Evolutionary conservation across 1,140 invertebrate species (phyloP), one percentile per base, ranked within the genome.

Genomic region (Leguminivora glycinivorella): DNA sequence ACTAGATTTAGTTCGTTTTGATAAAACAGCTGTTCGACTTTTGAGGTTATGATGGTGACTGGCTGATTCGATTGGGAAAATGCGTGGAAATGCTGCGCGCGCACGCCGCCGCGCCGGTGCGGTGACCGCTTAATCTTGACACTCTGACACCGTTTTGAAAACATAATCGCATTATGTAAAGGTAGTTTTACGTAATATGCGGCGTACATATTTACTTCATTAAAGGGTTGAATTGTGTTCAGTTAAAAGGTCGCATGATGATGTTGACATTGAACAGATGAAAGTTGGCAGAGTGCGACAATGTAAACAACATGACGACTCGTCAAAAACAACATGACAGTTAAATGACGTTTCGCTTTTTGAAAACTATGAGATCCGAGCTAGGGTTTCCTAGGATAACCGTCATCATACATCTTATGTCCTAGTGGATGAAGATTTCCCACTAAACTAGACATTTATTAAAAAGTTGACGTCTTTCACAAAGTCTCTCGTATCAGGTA

Each of bases 21-120:
- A 69, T 52, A 25, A 40, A 90, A 87, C 88, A 89, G 87, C 88
- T 90, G 88, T 88, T 89, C 74, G 56, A 68, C 69, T 72, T 88
- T 86, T 85, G 82, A 90, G 88, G 86, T 90, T 90, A 90, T 79
- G 83, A 86, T 83, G 82, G 81, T 84, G 84, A 88, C 81, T 83
- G 77, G 80, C 75, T 73, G 70, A 87, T 85, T 89, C 87, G 79
- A 89, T 89, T 83, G 70, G 70, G 75, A 71, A 77, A 72, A 63
- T 72, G 71, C 67, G 67, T 56, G 73, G 71, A 60, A 19, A 52
- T 52, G 80, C 67, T 90, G 88, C 88, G 88, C 88, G 87, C 88
- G 88, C 88, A 90, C 17, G 72, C 66, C 79, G 83, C 67, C 80
- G 84, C 86, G 83, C 77, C 77, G 79, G 70, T 79, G 79, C 81